phyloP scores from a whole-genome alignment of 1,140 invertebrate genomes.

The Drusus annulatus region DNA sequence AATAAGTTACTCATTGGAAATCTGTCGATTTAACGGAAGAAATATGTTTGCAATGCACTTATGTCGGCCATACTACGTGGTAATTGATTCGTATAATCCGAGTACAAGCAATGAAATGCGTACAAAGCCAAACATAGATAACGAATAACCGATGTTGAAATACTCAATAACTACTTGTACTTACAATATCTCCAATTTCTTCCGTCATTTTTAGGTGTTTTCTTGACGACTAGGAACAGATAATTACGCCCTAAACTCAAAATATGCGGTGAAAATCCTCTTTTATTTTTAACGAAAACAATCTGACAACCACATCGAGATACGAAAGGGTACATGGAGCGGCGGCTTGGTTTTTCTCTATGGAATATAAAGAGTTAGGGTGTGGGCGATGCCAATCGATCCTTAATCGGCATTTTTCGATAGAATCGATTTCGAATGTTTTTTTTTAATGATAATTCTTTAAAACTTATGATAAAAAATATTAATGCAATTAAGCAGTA shows the following conservation, averaged over 20 bases:
- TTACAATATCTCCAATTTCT: conserved; percentile 41
- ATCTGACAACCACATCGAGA: background rate
- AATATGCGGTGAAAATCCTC: background rate
- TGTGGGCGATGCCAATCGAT: too few relatives aligned
- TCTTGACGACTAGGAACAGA: background rate
- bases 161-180: background rate
- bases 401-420: too few relatives aligned
- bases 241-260: background rate
- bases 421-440: too few relatives aligned
- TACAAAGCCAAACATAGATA: too few relatives aligned
- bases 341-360: too few relatives aligned
- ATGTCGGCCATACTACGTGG: background rate
- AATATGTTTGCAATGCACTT: background rate
- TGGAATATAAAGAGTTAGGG: too few relatives aligned
- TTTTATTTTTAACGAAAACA: background rate
- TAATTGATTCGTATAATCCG: background rate
- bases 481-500: too few relatives aligned
- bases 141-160: too few relatives aligned
- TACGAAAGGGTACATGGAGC: too few relatives aligned
- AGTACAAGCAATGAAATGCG: too few relatives aligned
- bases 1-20: background rate
- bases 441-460: too few relatives aligned
- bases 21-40: background rate
- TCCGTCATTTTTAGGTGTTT: conserved; percentile 16
- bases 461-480: too few relatives aligned